Conservation (phyloP, 2,113 vertebrate genomes). For the Cygnus buccinator region DNA sequence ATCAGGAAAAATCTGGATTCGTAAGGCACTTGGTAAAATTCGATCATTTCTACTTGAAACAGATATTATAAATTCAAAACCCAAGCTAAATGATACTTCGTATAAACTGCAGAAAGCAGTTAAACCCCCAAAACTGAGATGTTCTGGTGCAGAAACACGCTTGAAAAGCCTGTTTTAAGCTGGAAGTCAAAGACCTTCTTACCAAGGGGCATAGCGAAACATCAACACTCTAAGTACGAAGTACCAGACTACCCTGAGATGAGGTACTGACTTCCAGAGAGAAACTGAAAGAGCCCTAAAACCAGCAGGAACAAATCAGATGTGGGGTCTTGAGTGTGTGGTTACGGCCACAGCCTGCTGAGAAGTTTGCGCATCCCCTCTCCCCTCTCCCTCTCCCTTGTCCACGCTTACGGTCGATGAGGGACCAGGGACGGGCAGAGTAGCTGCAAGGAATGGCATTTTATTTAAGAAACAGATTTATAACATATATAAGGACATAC, state of each 20-base stretch:
- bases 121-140: background rate
- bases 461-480: background rate
- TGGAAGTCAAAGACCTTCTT: background rate
- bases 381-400: background rate
- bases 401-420: background rate
- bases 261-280: background rate
- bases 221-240: background rate
- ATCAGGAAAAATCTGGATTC: background rate
- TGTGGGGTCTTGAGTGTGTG: rapidly evolving
- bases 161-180: background rate
- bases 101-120: background rate
- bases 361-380: background rate
- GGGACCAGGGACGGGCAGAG: background rate
- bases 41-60: background rate
- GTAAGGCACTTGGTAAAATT: background rate
- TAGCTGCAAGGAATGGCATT: background rate
- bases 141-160: background rate
- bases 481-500: too few relatives aligned
- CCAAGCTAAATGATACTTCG: background rate
- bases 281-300: background rate
- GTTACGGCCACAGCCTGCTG: background rate
- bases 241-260: background rate
- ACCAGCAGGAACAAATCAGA: background rate
- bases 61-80: background rate
- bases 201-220: background rate